These are phyloP conservation scores for Cinclus mexicanus DNA, from an alignment of 2,113 vertebrate genomes.

Conservation along the genomic window DNA sequence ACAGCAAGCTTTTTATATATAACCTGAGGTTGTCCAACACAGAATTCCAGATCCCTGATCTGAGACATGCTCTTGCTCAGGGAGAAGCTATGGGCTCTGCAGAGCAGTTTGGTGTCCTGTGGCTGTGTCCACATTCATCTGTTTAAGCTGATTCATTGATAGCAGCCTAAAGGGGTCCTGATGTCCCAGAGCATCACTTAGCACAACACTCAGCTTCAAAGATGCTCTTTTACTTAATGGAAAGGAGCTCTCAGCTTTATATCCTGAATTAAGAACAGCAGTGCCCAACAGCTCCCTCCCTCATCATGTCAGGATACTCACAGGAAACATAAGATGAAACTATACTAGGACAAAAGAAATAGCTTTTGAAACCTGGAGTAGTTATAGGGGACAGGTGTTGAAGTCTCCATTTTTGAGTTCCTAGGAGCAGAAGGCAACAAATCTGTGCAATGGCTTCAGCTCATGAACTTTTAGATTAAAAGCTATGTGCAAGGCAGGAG, in stretches of 20 bases:
- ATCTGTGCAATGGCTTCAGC: background rate
- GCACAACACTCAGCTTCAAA: background rate
- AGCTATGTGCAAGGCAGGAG: background rate
- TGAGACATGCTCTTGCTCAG: background rate
- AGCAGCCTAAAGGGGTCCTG: background rate
- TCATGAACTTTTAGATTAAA: background rate
- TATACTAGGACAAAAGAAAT: background rate
- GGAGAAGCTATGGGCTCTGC: fast-evolving
- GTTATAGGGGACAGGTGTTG: background rate
- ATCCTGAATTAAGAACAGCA: background rate
- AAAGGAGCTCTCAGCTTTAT: background rate
- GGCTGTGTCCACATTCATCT: background rate
- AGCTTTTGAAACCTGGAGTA: background rate
- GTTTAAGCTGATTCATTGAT: background rate
- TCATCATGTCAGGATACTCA: background rate
- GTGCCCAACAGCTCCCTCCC: background rate
- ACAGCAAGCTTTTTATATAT: background rate
- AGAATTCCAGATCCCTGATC: background rate
- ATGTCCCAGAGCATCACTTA: background rate
- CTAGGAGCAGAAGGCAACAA: background rate
- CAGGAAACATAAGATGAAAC: background rate
- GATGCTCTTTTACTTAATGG: background rate
- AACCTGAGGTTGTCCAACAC: background rate
- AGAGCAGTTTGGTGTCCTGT: background rate
- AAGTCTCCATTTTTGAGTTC: background rate